Percentiles rank a stretch among this genome's conserved stretches.
phyloP scores from a whole-genome alignment of 2,797 vertebrate genomes.

The Steatocranus sp. region DNA sequence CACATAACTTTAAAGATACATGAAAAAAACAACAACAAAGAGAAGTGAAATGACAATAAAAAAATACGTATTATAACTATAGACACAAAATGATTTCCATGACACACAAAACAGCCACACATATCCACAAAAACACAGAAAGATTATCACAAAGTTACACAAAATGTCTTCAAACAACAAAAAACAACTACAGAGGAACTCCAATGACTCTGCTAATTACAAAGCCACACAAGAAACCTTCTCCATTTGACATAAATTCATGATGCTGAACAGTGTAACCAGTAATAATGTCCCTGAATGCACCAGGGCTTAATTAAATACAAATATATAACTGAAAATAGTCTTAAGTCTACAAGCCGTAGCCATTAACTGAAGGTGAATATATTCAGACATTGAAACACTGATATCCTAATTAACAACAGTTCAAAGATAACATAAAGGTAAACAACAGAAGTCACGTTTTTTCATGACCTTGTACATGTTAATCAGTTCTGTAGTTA shows the following conservation, averaged over 20 bases:
- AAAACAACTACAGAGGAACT: not conserved
- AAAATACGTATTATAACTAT: rapidly evolving
- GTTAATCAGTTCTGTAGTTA: not conserved
- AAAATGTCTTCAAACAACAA: not conserved
- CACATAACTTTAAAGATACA: not conserved
- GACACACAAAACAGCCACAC: not conserved
- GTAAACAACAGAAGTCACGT: not conserved
- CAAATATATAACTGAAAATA: not conserved
- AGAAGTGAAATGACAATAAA: not conserved
- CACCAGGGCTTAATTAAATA: not conserved
- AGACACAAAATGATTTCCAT: not conserved
- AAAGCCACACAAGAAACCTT: not conserved
- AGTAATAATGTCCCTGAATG: not conserved
- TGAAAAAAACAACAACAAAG: not conserved
- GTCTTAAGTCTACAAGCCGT: not conserved
- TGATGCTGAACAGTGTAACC: not conserved
- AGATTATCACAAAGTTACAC: not conserved
- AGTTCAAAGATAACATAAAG: not conserved
- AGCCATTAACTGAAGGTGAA: not conserved
- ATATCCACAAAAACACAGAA: not conserved
- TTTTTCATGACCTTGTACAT: not conserved
- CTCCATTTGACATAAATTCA: not conserved
- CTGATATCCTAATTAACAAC: not conserved
- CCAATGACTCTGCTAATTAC: not conserved
- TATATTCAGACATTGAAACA: not conserved